These are phyloP conservation scores for Cyprinodon brontotheroides DNA, from an alignment of 2,113 vertebrate species.

Conservation along the genomic window DNA sequence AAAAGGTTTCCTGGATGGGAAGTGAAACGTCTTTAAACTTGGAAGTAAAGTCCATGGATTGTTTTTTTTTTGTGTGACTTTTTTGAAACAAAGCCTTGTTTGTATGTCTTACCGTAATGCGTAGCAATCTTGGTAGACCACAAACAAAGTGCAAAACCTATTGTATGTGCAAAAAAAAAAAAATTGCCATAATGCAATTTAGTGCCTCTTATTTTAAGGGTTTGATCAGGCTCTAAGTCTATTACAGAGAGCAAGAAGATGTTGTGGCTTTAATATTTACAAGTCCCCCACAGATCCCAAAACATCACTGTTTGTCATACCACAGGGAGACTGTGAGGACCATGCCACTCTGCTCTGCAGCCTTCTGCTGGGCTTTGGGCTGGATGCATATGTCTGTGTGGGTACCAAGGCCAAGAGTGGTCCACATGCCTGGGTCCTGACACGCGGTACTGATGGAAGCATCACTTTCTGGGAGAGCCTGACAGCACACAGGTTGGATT, in stretches of 20 bases:
- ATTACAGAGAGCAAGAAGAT: neutral
- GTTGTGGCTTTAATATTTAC: neutral
- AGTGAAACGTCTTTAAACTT: too few relatives aligned
- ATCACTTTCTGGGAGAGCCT: constrained; percentile 97
- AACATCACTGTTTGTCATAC: constrained; percentile 12
- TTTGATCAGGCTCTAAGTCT: neutral
- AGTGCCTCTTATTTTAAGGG: too few relatives aligned
- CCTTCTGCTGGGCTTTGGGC: constrained; percentile 92
- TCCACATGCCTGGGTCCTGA: constrained; percentile 95
- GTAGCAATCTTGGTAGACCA: too few relatives aligned
- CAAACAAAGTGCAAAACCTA: too few relatives aligned
- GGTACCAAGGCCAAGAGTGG: constrained; percentile 91
- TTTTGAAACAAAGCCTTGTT: too few relatives aligned
- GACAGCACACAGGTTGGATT: constrained; percentile 88
- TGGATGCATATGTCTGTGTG: constrained; percentile 96
- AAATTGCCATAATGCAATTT: too few relatives aligned
- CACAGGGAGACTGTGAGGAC: constrained; percentile 97
- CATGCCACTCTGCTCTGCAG: constrained; percentile 94
- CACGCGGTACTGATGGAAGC: constrained; percentile 87
- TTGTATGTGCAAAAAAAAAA: too few relatives aligned
- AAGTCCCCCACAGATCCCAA: neutral
- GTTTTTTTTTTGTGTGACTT: too few relatives aligned
- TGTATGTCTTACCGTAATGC: too few relatives aligned
- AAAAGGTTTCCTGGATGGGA: too few relatives aligned
- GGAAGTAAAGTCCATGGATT: too few relatives aligned